Base-by-base conservation (phyloP, 2,797 vertebrate genomes). In the Poeciliopsis presidionis region DNA sequence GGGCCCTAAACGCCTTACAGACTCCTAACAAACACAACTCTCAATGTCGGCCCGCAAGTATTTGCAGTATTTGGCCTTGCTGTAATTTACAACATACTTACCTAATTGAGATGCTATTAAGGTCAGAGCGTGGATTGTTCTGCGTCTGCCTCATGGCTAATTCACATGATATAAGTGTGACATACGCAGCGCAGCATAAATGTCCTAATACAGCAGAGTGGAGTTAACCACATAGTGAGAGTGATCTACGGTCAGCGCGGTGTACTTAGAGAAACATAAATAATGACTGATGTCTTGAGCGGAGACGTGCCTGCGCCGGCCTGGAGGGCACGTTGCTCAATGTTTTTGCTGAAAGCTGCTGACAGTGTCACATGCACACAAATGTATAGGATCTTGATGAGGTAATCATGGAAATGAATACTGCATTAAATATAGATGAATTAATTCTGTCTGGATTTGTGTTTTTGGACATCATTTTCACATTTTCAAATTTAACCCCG, bases 1-100 rank as follows among this genome's bases (percentile, higher is more conserved):
- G 89, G 92, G 91, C 91, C 90, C 91, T 92, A 91, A 94, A 95
- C 93, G 89, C 90, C 84, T 94, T 91, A 91, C 94, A 95, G 94
- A 94, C 92, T 93, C 91, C 85, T 90, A 90, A 92, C 93, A 94
- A 93, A 94, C 92, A 92, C 89, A 86, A 88, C 90, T 84, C 89
- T 93, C 90, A 88, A 87, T 81, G 82, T 81, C 74, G 82, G 80
- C 85, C 91, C 92, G 92, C 89, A 93, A 92, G 86, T 91, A 94
- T 95, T 94, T 87, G 89, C 89, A 94, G 89, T 93, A 94, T 93
- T 93, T 93, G 90, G 91, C 91, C 91, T 93, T 82, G 92, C 89
- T 90, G 91, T 92, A 93, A 93, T 94, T 93, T 93, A 93, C 91
- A 92, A 86, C 91, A 92, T 94, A 90, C 92, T 92, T 91, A 92